Evolutionary conservation across 2,888 invertebrate species (phyloP).

Genomic region (Taenaris catops): DNA sequence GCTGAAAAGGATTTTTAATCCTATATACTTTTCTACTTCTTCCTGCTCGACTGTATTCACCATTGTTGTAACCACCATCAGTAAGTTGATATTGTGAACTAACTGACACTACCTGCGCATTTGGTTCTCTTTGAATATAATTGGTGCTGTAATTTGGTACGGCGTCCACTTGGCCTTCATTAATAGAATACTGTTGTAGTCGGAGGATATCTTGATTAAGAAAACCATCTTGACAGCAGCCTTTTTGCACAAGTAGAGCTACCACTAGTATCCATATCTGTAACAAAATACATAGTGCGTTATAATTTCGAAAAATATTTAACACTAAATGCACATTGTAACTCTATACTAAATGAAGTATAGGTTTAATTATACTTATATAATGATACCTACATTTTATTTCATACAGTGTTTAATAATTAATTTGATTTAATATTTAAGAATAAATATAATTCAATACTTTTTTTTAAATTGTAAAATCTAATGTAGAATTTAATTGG

Average conservation of each 20-base stretch:
- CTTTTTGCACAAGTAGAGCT: conserved; percentile 44
- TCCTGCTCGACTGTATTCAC: conserved; percentile 46
- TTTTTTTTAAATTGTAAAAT: too few species aligned
- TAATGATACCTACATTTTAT: too few species aligned
- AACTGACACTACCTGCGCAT: conserved; percentile 48
- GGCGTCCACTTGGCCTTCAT: conserved; percentile 49
- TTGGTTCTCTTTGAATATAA: conserved; percentile 51
- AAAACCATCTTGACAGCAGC: conserved; percentile 62
- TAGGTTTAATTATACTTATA: too few species aligned
- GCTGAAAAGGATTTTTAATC: conserved; percentile 68
- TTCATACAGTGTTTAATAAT: too few species aligned
- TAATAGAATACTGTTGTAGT: conserved; percentile 50
- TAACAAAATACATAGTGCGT: conserved; percentile 40
- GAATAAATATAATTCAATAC: too few species aligned
- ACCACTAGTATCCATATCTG: conserved; percentile 73
- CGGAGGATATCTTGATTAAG: conserved; percentile 55
- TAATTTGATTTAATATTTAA: too few species aligned
- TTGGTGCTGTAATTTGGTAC: conserved; percentile 52
- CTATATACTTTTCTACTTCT: conserved; percentile 58
- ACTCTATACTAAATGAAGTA: too few species aligned
- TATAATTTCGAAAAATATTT: too few species aligned
- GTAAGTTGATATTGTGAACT: conserved; percentile 50
- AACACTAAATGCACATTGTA: too few species aligned
- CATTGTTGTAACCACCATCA: conserved; percentile 49
- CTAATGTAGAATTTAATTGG: too few species aligned